A percentile compares a stretch with the other conserved stretches of the same genome.
phyloP scores from a whole-genome alignment of 2,113 vertebrate genomes.

The Picathartes gymnocephalus region DNA sequence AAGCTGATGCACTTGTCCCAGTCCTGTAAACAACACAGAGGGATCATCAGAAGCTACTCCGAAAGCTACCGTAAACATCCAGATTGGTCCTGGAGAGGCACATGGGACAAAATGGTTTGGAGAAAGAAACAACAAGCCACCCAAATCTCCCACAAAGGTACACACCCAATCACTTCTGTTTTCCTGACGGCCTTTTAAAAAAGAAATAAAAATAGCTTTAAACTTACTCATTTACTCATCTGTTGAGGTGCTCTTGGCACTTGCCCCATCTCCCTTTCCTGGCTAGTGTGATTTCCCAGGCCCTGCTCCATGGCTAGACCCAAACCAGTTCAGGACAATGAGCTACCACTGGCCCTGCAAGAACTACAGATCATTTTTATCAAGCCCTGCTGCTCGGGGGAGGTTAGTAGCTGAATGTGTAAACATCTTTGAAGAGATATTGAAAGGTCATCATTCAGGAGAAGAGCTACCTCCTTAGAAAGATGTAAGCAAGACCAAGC shows the following conservation, averaged over 20 bases:
- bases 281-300: background rate
- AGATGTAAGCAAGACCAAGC: background rate
- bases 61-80: constrained; percentile 17
- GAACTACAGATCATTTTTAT: background rate
- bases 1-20: background rate
- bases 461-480: background rate
- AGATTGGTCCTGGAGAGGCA: constrained; percentile 29
- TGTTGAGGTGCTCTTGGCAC: background rate
- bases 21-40: background rate
- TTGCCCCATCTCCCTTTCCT: background rate
- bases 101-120: background rate
- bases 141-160: background rate
- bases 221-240: background rate
- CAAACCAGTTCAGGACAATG: background rate
- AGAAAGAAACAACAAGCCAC: constrained; percentile 5
- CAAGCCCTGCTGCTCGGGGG: background rate
- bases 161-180: background rate
- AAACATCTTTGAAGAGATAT: constrained; percentile 11
- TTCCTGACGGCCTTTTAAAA: background rate
- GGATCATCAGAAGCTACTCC: background rate
- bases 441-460: constrained; percentile 2
- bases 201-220: background rate
- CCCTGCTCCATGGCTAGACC: background rate
- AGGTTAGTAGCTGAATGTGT: constrained; percentile 24
- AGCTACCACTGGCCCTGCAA: background rate